Evolutionary conservation across 37 sponge, comb jelly and placozoan species (phyloP).

Genomic region (Cliona cf. orientalis): DNA sequence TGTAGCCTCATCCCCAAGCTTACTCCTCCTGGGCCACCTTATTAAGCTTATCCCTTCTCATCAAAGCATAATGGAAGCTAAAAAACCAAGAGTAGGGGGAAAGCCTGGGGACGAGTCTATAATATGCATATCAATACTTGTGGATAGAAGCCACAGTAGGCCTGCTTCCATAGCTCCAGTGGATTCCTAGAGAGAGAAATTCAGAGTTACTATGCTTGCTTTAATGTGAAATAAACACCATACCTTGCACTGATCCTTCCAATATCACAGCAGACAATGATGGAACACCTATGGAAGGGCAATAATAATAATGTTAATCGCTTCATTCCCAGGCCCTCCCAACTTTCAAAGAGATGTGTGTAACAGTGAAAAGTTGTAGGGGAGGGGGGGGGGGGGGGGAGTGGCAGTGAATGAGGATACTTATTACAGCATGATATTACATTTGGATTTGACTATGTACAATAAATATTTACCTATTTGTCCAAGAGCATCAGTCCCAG

Average conservation of each 20-base stretch:
- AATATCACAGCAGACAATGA: conserved; percentile 51
- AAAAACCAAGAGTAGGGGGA: no score
- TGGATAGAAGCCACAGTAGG: conserved; percentile 84
- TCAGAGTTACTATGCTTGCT: not conserved
- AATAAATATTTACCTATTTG: conserved; percentile 76
- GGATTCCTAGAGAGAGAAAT: conserved; percentile 68
- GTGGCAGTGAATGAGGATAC: no score
- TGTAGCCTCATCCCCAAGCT: no score
- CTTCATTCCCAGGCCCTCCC: no score
- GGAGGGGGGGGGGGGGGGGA: no score
- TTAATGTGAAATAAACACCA: not conserved
- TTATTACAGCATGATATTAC: no score
- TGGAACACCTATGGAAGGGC: conserved; percentile 46
- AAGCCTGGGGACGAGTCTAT: not conserved
- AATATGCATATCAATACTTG: conserved; percentile 39
- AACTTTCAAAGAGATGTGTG: no score
- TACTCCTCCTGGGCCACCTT: no score
- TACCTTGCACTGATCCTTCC: conserved; percentile 68
- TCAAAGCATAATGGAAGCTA: no score
- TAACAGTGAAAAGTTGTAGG: no score
- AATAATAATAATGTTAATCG: no score
- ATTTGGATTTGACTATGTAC: not conserved
- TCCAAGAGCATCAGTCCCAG: conserved; percentile 88
- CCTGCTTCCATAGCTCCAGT: conserved; percentile 91
- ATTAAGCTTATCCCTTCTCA: not conserved